Evolutionary conservation across 1,140 invertebrate species (phyloP).

Genomic region (Musca domestica): DNA sequence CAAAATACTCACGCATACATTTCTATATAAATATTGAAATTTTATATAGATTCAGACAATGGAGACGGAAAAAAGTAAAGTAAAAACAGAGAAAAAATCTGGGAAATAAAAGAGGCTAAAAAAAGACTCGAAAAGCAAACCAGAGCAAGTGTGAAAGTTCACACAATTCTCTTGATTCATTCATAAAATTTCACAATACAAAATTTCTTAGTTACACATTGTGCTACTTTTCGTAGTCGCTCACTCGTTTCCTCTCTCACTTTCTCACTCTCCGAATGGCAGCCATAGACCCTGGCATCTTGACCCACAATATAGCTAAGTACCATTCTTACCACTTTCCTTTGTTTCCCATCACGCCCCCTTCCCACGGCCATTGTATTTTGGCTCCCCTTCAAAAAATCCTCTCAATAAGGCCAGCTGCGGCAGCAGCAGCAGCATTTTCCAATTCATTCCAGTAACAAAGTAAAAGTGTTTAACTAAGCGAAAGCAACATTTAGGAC

Average conservation of each 20-base stretch:
- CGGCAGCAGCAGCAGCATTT: too few relatives aligned
- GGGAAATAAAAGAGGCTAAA: too few relatives aligned
- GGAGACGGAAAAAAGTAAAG: too few relatives aligned
- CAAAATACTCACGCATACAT: too few relatives aligned
- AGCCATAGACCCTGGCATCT: too few relatives aligned
- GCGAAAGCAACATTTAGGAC: conserved; percentile 6
- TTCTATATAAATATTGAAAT: too few relatives aligned
- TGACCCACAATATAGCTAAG: too few relatives aligned
- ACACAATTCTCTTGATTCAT: conserved; percentile 9
- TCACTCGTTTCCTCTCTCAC: neutral
- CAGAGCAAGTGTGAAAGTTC: conserved; percentile 12
- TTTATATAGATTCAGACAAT: too few relatives aligned
- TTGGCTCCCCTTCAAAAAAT: neutral
- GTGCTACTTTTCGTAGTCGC: too few relatives aligned
- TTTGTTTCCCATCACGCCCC: neutral
- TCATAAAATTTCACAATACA: neutral
- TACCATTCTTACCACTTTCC: neutral
- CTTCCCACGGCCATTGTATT: neutral
- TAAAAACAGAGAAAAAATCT: too few relatives aligned
- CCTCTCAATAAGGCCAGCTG: neutral
- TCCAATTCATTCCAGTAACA: neutral
- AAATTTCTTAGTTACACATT: too few relatives aligned
- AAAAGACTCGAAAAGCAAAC: neutral
- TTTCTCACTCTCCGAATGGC: neutral
- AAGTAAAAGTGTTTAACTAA: conserved; percentile 15